Percentiles rank a stretch among this genome's conserved stretches.
phyloP scores from a whole-genome alignment of 2,797 vertebrate species.

The Loriculus beryllinus region DNA sequence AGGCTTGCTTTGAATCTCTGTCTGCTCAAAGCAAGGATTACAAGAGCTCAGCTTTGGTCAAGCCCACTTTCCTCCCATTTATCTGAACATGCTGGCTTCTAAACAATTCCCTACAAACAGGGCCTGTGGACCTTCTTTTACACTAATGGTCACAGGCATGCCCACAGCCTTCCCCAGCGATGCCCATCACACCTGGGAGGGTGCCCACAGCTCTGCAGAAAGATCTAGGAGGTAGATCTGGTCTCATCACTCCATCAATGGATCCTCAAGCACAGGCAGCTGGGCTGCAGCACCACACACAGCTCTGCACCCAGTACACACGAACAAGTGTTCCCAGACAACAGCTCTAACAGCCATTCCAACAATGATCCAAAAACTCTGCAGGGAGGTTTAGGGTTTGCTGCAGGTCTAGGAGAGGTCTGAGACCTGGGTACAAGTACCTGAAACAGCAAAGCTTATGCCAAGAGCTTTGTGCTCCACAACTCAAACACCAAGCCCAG shows the following conservation, averaged over 20 bases:
- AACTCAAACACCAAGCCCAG: neutral
- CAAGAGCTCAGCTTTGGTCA: neutral
- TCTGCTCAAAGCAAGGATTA: neutral
- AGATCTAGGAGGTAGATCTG: neutral
- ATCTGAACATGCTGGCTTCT: neutral
- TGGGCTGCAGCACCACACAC: accelerated
- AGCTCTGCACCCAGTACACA: neutral
- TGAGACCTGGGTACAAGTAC: neutral
- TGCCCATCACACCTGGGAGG: neutral
- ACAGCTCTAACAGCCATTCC: neutral
- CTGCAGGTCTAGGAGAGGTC: neutral
- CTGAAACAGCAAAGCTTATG: neutral
- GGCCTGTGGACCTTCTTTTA: neutral
- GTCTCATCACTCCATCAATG: neutral
- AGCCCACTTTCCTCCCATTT: neutral
- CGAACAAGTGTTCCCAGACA: neutral
- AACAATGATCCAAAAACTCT: neutral
- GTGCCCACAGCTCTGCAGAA: neutral
- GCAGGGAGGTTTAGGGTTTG: neutral
- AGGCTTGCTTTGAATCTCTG: neutral
- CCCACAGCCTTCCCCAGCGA: neutral
- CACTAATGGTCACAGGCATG: no score
- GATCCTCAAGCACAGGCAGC: neutral
- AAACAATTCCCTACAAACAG: neutral
- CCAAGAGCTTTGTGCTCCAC: neutral